Conservation (phyloP, 2,113 vertebrate species). For the Dolichallabes microphthalmus region DNA sequence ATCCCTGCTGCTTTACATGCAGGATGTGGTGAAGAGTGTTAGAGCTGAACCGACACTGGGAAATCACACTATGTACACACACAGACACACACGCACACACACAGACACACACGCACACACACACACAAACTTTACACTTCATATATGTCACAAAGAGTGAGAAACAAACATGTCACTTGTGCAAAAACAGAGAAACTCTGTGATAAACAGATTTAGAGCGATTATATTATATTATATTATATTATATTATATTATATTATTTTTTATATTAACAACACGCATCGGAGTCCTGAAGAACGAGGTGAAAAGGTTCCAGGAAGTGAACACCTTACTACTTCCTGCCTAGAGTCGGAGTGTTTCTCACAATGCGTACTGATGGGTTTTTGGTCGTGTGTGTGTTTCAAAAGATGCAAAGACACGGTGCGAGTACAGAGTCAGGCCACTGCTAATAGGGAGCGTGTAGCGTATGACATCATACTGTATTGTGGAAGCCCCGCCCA, state of each 20-base stretch:
- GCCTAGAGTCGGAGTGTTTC: not conserved
- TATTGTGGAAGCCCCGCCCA: not conserved
- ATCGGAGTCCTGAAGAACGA: not conserved
- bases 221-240: not conserved
- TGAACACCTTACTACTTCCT: conserved; percentile 15
- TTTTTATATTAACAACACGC: not conserved
- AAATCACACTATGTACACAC: not conserved
- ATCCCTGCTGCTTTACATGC: conserved; percentile 29
- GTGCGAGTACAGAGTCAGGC: not conserved
- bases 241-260: not conserved
- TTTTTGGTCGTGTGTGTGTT: too few species aligned
- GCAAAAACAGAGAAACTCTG: not conserved
- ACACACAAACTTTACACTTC: not conserved
- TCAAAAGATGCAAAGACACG: not conserved
- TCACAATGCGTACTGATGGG: not conserved
- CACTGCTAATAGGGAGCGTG: not conserved
- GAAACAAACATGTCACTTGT: not conserved
- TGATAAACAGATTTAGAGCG: not conserved
- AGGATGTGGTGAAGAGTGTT: conserved; percentile 43
- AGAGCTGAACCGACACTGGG: not conserved
- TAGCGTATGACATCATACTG: not conserved
- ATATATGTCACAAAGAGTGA: not conserved
- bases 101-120: not conserved
- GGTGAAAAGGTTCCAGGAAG: not conserved
- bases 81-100: not conserved